Evolutionary conservation across 2,113 vertebrate species (phyloP).

Genomic region (Chaetops frenatus): DNA sequence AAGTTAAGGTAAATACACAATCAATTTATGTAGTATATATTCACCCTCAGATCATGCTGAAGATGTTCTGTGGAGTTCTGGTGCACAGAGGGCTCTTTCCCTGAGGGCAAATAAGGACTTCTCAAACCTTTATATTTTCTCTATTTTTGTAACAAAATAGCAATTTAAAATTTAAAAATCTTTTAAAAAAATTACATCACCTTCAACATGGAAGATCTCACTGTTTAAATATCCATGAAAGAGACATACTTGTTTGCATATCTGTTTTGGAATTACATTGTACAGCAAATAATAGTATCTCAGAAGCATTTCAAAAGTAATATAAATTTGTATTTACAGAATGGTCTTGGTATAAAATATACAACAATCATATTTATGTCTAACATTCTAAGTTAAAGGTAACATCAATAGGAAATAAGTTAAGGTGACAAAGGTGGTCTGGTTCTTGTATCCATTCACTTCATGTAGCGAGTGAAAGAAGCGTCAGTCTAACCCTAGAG

Average conservation of each 20-base stretch:
- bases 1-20: constrained; percentile 79
- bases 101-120: constrained; percentile 83
- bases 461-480: constrained; percentile 66
- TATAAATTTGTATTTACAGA: constrained; percentile 77
- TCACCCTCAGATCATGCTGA: constrained; percentile 79
- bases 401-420: constrained; percentile 74
- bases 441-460: constrained; percentile 70
- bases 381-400: constrained; percentile 73
- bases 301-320: constrained; percentile 79
- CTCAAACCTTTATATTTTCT: constrained; percentile 77
- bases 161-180: constrained; percentile 80
- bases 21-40: constrained; percentile 80
- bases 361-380: constrained; percentile 74
- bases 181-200: constrained; percentile 80
- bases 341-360: constrained; percentile 76
- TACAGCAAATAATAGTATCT: constrained; percentile 77
- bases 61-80: constrained; percentile 79
- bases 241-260: constrained; percentile 77
- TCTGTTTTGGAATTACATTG: constrained; percentile 74
- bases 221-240: constrained; percentile 79
- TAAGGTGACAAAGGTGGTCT: constrained; percentile 74
- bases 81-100: constrained; percentile 83
- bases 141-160: constrained; percentile 84
- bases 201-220: constrained; percentile 82
- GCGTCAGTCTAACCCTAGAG: constrained; percentile 58